A percentile compares a stretch with the other conserved stretches of the same genome.
Conservation (phyloP, 2,113 vertebrate species). For the Parus major region DNA sequence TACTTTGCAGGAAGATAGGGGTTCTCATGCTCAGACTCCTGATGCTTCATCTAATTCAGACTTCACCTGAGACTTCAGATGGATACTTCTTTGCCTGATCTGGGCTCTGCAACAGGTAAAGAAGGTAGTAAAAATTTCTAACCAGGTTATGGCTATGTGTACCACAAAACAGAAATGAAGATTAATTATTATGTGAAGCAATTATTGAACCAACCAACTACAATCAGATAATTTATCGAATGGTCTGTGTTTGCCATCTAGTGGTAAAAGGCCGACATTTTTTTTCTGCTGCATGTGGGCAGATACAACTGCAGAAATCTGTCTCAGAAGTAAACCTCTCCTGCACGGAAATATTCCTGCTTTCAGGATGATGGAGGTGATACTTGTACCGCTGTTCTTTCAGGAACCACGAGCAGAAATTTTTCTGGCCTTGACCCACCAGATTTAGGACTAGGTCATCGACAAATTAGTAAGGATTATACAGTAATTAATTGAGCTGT, state of each 20-base stretch:
- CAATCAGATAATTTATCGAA: neutral
- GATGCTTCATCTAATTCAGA: neutral
- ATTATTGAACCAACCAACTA: no score
- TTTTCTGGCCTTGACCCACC: neutral
- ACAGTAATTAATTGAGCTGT: neutral
- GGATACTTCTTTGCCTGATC: neutral
- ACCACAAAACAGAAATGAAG: neutral
- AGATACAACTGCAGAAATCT: neutral
- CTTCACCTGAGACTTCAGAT: neutral
- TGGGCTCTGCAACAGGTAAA: neutral
- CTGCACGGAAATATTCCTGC: neutral
- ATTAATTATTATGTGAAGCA: neutral
- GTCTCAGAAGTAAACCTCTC: neutral
- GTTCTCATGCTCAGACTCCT: neutral
- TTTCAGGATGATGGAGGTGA: neutral
- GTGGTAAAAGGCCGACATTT: neutral
- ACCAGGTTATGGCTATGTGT: neutral
- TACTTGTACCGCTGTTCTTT: neutral
- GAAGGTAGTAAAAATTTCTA: neutral
- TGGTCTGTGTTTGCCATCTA: slow-evolving; percentile 49
- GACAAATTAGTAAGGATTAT: neutral
- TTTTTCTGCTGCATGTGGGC: neutral
- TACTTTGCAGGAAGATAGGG: neutral
- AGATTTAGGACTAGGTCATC: neutral
- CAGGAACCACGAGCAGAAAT: neutral